Evolutionary conservation across 2,113 vertebrate species (phyloP).

Genomic region (Romanogobio albipinnatus): DNA sequence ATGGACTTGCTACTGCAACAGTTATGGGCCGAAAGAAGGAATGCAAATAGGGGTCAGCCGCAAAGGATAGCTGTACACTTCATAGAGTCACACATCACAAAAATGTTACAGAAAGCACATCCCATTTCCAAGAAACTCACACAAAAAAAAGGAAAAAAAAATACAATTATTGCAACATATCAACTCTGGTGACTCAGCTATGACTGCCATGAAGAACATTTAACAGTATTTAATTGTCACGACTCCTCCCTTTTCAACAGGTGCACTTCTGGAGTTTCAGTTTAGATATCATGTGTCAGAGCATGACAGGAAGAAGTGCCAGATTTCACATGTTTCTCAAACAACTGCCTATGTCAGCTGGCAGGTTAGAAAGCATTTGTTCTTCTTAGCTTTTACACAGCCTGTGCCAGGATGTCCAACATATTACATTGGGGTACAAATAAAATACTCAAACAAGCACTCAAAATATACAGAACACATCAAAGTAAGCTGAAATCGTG

Average conservation of each 20-base stretch:
- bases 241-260: slow-evolving; percentile 7
- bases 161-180: not conserved
- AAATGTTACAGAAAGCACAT: not conserved
- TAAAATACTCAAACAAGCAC: not conserved
- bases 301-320: not conserved
- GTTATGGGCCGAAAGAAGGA: not conserved
- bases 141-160: no score
- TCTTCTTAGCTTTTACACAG: not conserved
- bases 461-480: not conserved
- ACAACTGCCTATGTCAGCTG: slow-evolving; percentile 6
- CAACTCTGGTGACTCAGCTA: not conserved
- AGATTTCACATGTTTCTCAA: not conserved
- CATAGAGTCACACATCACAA: no score
- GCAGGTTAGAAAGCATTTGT: not conserved
- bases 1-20: not conserved
- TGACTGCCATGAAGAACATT: not conserved
- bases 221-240: not conserved
- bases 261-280: not conserved
- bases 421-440: not conserved
- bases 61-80: not conserved
- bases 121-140: not conserved
- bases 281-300: not conserved
- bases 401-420: not conserved
- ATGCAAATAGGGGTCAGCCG: not conserved
- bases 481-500: not conserved